A percentile compares a stretch with the other conserved stretches of the same genome.
Conservation (phyloP, 2,888 invertebrate species). For the Chelonus formosanus region DNA sequence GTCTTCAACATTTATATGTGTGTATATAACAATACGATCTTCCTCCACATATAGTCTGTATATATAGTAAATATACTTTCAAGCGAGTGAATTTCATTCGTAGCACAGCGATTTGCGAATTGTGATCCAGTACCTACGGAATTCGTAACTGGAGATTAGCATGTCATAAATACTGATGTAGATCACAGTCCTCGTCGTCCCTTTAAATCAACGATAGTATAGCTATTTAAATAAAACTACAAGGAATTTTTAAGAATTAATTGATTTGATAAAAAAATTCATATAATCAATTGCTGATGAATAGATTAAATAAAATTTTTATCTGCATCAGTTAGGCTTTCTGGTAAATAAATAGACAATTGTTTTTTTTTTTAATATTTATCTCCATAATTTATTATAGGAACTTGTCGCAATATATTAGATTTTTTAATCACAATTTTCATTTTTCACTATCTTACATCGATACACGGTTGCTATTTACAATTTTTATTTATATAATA, state of each 20-base stretch:
- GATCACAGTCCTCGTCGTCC: conserved; percentile 6
- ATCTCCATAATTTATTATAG: conserved; percentile 54
- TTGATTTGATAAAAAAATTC: too few relatives aligned
- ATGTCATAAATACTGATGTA: conserved; percentile 62
- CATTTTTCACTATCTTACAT: conserved; percentile 46
- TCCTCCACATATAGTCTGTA: conserved; percentile 5
- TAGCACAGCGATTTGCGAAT: conserved; percentile 42
- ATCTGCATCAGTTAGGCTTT: background rate
- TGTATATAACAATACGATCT: conserved; percentile 20
- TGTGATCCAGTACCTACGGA: conserved; percentile 53
- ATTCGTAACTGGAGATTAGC: conserved; percentile 63
- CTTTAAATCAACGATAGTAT: too few relatives aligned
- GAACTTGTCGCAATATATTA: conserved; percentile 55
- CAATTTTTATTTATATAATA: conserved; percentile 39
- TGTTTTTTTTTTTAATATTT: conserved; percentile 1
- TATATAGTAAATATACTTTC: conserved; percentile 39
- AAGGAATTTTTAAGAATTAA: too few relatives aligned
- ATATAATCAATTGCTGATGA: background rate
- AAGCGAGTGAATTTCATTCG: conserved; percentile 46
- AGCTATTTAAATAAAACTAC: too few relatives aligned
- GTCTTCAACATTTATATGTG: conserved; percentile 16
- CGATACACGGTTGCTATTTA: conserved; percentile 47
- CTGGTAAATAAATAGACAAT: conserved; percentile 4
- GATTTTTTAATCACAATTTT: conserved; percentile 34
- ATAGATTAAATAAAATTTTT: background rate